Conservation (phyloP, 1,140 invertebrate genomes). For the Calliphora vicina region DNA sequence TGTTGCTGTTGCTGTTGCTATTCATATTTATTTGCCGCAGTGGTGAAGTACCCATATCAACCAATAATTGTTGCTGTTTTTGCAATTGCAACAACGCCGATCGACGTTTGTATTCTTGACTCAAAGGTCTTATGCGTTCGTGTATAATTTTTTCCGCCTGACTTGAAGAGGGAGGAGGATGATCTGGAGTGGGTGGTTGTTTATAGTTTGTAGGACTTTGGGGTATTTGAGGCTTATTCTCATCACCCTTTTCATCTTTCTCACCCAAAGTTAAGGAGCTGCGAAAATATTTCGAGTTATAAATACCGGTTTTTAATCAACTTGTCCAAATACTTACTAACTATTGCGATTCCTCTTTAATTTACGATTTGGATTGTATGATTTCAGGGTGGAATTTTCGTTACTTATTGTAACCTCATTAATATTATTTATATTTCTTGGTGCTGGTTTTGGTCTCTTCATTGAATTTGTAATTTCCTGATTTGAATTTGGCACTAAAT, state of each 20-base stretch:
- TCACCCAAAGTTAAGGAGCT: constrained; percentile 40
- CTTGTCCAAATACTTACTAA: constrained; percentile 44
- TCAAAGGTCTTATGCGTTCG: constrained; percentile 86
- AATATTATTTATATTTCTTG: constrained; percentile 45
- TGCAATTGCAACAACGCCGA: constrained; percentile 53
- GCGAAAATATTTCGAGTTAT: background rate
- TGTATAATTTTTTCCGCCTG: constrained; percentile 90
- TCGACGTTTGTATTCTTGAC: constrained; percentile 69
- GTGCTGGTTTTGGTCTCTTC: constrained; percentile 57
- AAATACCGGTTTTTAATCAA: background rate
- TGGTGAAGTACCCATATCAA: constrained; percentile 56
- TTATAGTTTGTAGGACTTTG: constrained; percentile 87
- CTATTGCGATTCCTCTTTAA: constrained; percentile 59
- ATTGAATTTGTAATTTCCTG: constrained; percentile 52
- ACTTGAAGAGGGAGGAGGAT: constrained; percentile 90
- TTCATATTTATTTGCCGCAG: constrained; percentile 11
- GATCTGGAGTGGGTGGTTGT: constrained; percentile 92
- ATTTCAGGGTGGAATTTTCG: constrained; percentile 57
- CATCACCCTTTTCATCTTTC: constrained; percentile 43
- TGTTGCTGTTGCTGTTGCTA: background rate
- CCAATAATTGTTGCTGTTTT: constrained; percentile 51
- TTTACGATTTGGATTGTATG: constrained; percentile 62
- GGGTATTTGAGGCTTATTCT: constrained; percentile 62
- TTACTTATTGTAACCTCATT: constrained; percentile 54
- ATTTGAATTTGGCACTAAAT: constrained; percentile 54